Percentiles rank a stretch among this genome's conserved stretches.
Evolutionary conservation across 2,113 vertebrate genomes (phyloP).

Genomic region (Nesoenas mayeri): DNA sequence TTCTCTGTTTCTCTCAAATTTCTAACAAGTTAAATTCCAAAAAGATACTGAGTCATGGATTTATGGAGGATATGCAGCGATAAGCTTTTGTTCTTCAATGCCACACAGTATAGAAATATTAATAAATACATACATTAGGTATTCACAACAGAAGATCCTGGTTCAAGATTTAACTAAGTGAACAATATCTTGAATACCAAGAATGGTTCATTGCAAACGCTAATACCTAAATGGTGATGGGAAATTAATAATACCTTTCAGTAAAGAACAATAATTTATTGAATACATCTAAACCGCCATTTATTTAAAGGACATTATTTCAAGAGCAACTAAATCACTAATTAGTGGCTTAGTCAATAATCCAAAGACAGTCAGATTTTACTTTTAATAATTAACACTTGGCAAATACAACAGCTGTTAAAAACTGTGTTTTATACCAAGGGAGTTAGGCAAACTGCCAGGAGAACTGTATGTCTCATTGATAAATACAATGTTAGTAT

Average conservation of each 20-base stretch:
- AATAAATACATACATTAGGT: neutral
- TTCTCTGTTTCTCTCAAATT: neutral
- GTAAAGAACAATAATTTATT: constrained; percentile 3
- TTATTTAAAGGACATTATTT: constrained; percentile 38
- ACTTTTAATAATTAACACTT: constrained; percentile 51
- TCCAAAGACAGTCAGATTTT: constrained; percentile 16
- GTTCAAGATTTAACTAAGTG: neutral
- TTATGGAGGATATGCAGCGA: neutral
- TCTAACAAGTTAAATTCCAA: neutral
- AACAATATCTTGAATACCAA: neutral
- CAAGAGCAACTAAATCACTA: constrained; percentile 24
- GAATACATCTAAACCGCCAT: neutral
- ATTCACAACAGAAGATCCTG: neutral
- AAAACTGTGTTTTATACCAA: neutral
- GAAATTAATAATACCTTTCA: constrained; percentile 19
- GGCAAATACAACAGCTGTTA: neutral
- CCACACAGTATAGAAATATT: neutral
- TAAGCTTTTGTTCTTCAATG: neutral
- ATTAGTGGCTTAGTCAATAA: constrained; percentile 46
- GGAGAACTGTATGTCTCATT: neutral
- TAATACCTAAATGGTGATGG: constrained; percentile 6
- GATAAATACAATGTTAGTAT: accelerated
- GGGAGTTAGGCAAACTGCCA: neutral
- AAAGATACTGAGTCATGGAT: neutral
- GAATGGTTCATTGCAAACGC: constrained; percentile 5